Percentiles rank a stretch among this genome's conserved stretches.
phyloP scores from a whole-genome alignment of 2,113 vertebrate genomes.

The Grammomys surdaster region DNA sequence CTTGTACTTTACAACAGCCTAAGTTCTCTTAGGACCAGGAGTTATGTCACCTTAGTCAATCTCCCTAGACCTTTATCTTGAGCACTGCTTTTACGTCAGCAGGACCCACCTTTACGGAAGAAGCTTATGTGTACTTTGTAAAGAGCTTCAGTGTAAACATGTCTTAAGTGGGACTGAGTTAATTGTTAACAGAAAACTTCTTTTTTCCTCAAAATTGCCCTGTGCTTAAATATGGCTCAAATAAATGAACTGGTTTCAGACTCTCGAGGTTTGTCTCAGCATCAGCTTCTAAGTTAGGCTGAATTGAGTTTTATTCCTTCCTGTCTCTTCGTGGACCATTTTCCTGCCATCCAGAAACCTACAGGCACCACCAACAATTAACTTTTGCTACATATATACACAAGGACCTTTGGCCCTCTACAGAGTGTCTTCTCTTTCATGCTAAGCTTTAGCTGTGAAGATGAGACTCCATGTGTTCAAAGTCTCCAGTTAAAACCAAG shows the following conservation, averaged over 20 bases:
- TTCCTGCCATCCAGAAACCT: neutral
- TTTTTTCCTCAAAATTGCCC: neutral
- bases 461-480: conserved; percentile 94
- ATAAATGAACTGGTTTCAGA: neutral
- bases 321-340: neutral
- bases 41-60: neutral
- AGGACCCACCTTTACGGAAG: neutral
- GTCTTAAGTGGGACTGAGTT: neutral
- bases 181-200: neutral
- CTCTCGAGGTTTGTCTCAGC: neutral
- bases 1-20: neutral
- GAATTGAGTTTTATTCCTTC: neutral
- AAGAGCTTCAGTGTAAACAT: neutral
- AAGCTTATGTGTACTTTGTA: neutral
- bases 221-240: neutral
- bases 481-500: conserved; percentile 93
- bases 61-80: neutral
- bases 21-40: neutral
- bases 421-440: conserved; percentile 55
- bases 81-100: neutral
- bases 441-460: conserved; percentile 92
- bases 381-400: neutral
- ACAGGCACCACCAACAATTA: neutral
- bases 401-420: neutral
- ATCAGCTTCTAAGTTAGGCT: neutral